These are phyloP conservation scores for Chrysopa pallens DNA, from an alignment of 1,140 invertebrate species.

Conservation along the genomic window DNA sequence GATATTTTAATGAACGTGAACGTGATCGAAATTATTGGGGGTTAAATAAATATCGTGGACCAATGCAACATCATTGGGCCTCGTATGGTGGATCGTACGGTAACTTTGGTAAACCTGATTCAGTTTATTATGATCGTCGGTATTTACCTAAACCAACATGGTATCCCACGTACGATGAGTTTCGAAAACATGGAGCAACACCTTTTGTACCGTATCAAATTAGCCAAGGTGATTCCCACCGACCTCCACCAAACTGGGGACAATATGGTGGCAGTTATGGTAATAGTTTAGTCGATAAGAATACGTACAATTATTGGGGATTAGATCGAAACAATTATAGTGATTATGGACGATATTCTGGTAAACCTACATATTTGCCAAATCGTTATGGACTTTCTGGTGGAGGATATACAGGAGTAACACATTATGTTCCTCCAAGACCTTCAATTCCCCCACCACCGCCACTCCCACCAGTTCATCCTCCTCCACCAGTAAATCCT, in stretches of 20 bases:
- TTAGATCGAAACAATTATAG: slow-evolving; percentile 6
- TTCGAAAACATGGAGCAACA: background rate
- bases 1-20: slow-evolving; percentile 6
- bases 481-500: too few relatives aligned
- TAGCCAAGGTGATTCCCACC: background rate
- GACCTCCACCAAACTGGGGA: slow-evolving; percentile 12
- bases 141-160: background rate
- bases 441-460: too few relatives aligned
- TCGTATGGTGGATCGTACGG: slow-evolving; percentile 24
- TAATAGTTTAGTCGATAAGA: slow-evolving; percentile 17
- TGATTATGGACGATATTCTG: background rate
- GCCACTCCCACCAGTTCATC: too few relatives aligned
- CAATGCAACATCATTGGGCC: slow-evolving; percentile 14
- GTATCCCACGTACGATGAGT: background rate
- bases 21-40: slow-evolving; percentile 9
- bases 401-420: too few relatives aligned
- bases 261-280: slow-evolving; percentile 20
- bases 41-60: slow-evolving; percentile 5
- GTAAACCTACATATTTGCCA: background rate
- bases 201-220: background rate
- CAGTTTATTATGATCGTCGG: background rate
- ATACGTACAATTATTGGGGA: slow-evolving; percentile 19
- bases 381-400: too few relatives aligned
- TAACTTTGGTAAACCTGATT: slow-evolving; percentile 9
- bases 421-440: too few relatives aligned